Evolutionary conservation across 2,888 invertebrate species (phyloP), one percentile per base, ranked within the genome.

Genomic region (Amiota mariae): DNA sequence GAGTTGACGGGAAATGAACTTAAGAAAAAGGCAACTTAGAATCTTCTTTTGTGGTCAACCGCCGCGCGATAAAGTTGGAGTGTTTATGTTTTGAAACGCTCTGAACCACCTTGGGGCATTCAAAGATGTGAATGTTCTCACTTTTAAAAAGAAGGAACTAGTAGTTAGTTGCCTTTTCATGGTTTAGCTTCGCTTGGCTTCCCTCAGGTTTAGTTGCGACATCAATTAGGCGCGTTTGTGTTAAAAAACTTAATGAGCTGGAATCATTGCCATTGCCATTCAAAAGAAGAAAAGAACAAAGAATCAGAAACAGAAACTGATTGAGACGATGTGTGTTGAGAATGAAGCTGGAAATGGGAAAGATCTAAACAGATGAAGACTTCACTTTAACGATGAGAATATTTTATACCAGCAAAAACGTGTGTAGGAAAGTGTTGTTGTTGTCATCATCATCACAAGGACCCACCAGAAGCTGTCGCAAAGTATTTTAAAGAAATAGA

Each of bases 21-120:
- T 36, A 36, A 36, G 36, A 6, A 36, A 36, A 36, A 36, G 36
- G 36, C 36, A 36, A 36, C 4, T 36, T 6, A 36, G 36, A 36
- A 36, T 36, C 36, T 36, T 36, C 67, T 68, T 66, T 68, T 68
- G 67, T 68, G 67, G 67, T 68, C 36, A 68, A n/a, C 51, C 51
- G 59, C 59, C 15, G 59, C 18, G 59, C 59, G 18, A 15, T 68
- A 51, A 68, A 68, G 15, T 18, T 20, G 54, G 1, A 20, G 51
- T 68, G 51, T 68, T 68, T 68, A 68, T 68, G 67, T 24, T 51
- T 9, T 24, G 6, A 15, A 59, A 59, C 59, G 59, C 11, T 18
- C 18, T 15, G 11, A 15, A 59, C 20, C 20, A 59, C 59, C 20
- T 59, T 59, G 18, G 59, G 20, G 59, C 9, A 18, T 59, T 59